Conservation (phyloP, 2,113 vertebrate genomes). For the Thomomys bottae region DNA sequence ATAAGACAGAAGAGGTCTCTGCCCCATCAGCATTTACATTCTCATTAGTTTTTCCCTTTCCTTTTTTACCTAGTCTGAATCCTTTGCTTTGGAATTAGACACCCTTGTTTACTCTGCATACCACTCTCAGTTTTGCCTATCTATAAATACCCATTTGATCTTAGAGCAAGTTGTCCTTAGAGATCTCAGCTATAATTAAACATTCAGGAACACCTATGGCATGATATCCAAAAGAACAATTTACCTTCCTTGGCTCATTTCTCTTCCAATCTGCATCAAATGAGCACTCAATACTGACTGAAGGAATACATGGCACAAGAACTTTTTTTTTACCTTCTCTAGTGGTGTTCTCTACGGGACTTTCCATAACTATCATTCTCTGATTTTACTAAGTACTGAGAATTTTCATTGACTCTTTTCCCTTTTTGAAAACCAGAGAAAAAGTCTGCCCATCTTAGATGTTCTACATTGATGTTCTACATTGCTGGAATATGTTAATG, state of each 20-base stretch:
- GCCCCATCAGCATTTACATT: background rate
- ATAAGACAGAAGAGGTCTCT: slow-evolving; percentile 21
- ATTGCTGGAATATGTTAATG: background rate
- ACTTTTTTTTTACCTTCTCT: background rate
- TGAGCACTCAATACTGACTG: background rate
- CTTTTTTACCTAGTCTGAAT: slow-evolving; percentile 12
- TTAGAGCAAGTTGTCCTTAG: background rate
- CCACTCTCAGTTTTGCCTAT: background rate
- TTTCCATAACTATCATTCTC: background rate
- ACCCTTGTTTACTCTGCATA: background rate
- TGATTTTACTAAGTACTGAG: background rate
- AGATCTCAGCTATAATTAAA: background rate
- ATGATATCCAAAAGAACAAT: background rate
- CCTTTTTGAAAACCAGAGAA: background rate
- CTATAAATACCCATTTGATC: background rate
- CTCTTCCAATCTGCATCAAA: background rate
- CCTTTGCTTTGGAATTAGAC: slow-evolving; percentile 22
- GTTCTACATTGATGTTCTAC: background rate
- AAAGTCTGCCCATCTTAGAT: background rate
- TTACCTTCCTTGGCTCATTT: background rate
- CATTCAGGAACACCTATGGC: background rate
- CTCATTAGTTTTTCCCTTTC: background rate
- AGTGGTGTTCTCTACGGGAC: background rate
- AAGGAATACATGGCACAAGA: background rate
- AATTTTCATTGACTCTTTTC: background rate